Evolutionary conservation across 2,113 vertebrate species (phyloP), one percentile per base, ranked within the genome.

Genomic region (Myiagra hebetior): DNA sequence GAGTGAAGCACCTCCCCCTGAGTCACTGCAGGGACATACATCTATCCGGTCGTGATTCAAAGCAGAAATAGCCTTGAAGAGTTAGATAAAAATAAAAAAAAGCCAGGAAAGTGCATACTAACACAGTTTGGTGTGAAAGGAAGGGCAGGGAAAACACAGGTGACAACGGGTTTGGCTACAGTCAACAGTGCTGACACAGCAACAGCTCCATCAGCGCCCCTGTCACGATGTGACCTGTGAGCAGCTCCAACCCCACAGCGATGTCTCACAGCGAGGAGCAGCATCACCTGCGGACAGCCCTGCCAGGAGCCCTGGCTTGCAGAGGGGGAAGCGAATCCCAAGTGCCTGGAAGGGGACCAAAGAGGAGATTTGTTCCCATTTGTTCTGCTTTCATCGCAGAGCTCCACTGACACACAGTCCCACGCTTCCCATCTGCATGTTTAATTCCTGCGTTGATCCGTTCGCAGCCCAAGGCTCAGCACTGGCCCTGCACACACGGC

Each of bases 171-270:
- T 5, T 47, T 27, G 68, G 59, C 11, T 67, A 65, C 15, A 13
- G 57, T 0, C 37, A 7, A 1, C 9, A 31, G 46, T 1, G 18
- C 85, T 78, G 17, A 74, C 55, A 4, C 50, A 5, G 77, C 81
- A 76, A 1, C 63, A 59, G 31, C 13, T 10, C 7, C 49, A 39
- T 2, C 24, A 1, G 23, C 7, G 62, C 21, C 63, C 4, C 2
- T 5, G 22, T 7, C 12, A 17, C 1, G 0, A 7, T 5, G 15
- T 7, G 9, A 31, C 33, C 33, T 1, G 17, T 0, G 3, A 63
- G 73, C 57, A 57, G 50, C 55, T 39, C 39, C 77, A 24, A 6
- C 3, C 68, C 67, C 50, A 20, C 35, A 7, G 41, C 6, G 1
- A 27, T 4, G 50, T 31, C 47, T 4, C 7, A 15, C 26, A 12